Conservation (phyloP, 2,797 vertebrate species). For the Sylvilagus floridanus region DNA sequence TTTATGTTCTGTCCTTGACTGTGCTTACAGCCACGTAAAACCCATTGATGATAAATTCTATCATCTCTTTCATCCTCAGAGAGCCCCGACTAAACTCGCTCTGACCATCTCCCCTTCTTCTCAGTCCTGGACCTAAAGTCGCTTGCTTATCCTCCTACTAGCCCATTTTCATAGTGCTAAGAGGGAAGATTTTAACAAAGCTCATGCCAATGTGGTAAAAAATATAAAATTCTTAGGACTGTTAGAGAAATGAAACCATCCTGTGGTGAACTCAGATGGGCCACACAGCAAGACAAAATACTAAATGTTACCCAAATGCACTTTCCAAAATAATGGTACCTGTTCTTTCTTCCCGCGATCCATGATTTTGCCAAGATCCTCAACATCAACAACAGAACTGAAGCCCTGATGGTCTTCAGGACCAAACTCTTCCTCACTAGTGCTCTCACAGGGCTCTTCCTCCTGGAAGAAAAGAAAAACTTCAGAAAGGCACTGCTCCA, state of each 20-base stretch:
- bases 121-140: background rate
- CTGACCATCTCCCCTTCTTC: background rate
- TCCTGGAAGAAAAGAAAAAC: conserved; percentile 64
- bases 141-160: background rate
- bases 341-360: conserved; percentile 90
- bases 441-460: conserved; percentile 90
- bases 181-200: background rate
- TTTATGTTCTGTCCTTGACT: background rate
- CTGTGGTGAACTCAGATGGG: background rate
- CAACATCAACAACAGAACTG: conserved; percentile 91
- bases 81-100: background rate
- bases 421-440: conserved; percentile 90
- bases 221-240: background rate
- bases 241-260: conserved; percentile 37
- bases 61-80: background rate
- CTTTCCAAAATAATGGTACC: conserved; percentile 87
- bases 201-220: background rate
- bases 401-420: conserved; percentile 78
- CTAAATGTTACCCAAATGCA: background rate
- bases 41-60: background rate
- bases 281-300: background rate
- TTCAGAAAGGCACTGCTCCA: background rate
- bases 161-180: background rate
- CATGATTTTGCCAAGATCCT: conserved; percentile 94
- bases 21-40: background rate